Conservation (phyloP, 2,888 invertebrate species). For the Drosophila bunnanda region DNA sequence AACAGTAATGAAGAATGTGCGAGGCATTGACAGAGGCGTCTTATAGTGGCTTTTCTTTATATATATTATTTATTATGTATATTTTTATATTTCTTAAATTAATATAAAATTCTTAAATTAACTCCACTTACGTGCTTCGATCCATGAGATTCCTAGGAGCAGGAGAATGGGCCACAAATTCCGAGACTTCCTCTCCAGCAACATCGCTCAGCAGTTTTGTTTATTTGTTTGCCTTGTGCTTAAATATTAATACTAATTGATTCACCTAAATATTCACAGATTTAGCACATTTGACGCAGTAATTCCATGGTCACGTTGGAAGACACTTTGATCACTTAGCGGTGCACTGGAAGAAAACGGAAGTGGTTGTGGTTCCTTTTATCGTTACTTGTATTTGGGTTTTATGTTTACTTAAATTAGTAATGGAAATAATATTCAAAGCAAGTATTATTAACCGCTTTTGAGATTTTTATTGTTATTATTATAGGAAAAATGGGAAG, state of each 20-base stretch:
- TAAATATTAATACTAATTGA: constrained; percentile 25
- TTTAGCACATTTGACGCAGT: constrained; percentile 34
- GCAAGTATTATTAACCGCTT: too few species aligned
- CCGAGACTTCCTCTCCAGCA: constrained; percentile 1
- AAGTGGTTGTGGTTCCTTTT: not conserved
- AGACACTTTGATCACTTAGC: constrained; percentile 35
- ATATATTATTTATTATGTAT: not conserved
- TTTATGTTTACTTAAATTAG: not conserved
- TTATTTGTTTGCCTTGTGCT: constrained; percentile 7
- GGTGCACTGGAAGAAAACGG: constrained; percentile 52
- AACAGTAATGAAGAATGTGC: not conserved
- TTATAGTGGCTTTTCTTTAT: not conserved
- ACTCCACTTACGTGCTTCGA: constrained; percentile 35
- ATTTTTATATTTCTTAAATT: not conserved
- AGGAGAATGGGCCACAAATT: constrained; percentile 1
- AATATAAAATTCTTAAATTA: not conserved
- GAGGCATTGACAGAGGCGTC: constrained; percentile 10
- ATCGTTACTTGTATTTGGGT: not conserved
- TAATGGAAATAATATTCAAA: not conserved
- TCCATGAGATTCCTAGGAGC: constrained; percentile 16
- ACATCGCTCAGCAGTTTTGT: not conserved
- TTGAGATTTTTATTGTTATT: too few species aligned
- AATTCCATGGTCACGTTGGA: constrained; percentile 34
- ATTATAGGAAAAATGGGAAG: too few species aligned
- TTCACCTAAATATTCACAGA: constrained; percentile 23